These are phyloP conservation scores for Rhyacophila evoluta DNA, from an alignment of 2,888 invertebrate genomes.

Conservation along the genomic window DNA sequence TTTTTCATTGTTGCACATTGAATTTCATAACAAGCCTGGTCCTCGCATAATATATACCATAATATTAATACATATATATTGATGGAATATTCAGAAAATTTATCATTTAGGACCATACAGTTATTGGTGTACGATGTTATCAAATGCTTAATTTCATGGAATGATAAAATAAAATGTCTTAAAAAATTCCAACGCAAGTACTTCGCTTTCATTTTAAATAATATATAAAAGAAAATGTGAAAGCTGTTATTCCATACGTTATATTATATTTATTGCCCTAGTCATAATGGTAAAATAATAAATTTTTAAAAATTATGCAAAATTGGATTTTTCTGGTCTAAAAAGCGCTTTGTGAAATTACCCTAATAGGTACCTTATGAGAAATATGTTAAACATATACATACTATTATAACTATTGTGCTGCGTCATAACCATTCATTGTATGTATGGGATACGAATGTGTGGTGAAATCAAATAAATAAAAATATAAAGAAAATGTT, in stretches of 20 bases:
- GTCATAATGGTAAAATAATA: constrained; percentile 52
- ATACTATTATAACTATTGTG: constrained; percentile 50
- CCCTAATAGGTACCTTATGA: constrained; percentile 53
- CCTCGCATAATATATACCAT: neutral
- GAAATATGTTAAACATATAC: constrained; percentile 49
- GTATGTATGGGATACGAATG: constrained; percentile 68
- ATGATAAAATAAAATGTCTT: neutral
- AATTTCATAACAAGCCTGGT: constrained; percentile 9
- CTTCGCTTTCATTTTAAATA: constrained; percentile 40
- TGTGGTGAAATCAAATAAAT: constrained; percentile 62
- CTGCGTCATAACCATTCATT: constrained; percentile 54
- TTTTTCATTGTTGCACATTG: constrained; percentile 32
- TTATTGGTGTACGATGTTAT: constrained; percentile 19
- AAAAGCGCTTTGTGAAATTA: constrained; percentile 53
- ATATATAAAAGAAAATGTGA: constrained; percentile 32
- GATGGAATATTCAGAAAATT: neutral
- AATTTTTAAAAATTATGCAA: constrained; percentile 46
- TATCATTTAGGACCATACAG: constrained; percentile 21
- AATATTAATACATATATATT: constrained; percentile 15
- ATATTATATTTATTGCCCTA: constrained; percentile 50
- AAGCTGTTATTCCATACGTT: constrained; percentile 47
- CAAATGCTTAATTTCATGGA: constrained; percentile 20
- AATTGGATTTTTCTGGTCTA: constrained; percentile 52
- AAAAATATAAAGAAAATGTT: constrained; percentile 52
- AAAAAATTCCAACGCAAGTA: constrained; percentile 35